These are phyloP conservation scores for Enoplosus armatus DNA, from an alignment of 2,797 vertebrate species.

Conservation along the genomic window DNA sequence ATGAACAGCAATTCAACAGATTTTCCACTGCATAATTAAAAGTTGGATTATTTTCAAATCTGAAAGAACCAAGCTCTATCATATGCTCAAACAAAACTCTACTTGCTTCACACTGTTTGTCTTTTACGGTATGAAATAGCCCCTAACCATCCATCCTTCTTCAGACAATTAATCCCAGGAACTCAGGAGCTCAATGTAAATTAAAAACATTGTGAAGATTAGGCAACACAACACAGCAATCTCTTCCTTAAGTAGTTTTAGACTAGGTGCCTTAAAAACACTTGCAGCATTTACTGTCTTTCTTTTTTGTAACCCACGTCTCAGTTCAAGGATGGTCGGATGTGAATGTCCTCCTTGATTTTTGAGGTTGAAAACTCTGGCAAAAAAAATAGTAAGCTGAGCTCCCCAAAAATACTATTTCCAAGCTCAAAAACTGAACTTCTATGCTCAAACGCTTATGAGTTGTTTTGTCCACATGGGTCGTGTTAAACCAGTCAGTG, in stretches of 20 bases:
- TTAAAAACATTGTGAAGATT: neutral
- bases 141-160: no score
- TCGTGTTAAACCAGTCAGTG: neutral
- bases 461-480: no score
- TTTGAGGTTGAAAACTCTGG: no score
- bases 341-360: neutral
- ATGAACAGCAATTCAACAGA: neutral
- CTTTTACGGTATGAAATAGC: neutral
- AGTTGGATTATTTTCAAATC: neutral
- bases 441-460: no score
- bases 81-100: neutral
- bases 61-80: neutral
- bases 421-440: no score
- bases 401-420: no score
- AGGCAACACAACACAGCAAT: neutral
- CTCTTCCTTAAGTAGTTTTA: neutral
- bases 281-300: no score
- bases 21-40: neutral
- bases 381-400: no score
- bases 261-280: neutral
- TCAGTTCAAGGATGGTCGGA: neutral
- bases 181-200: neutral
- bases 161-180: no score
- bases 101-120: neutral
- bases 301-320: no score